Evolutionary conservation across 2,888 invertebrate species (phyloP), one percentile per base, ranked within the genome.

Genomic region (Leucania comma): DNA sequence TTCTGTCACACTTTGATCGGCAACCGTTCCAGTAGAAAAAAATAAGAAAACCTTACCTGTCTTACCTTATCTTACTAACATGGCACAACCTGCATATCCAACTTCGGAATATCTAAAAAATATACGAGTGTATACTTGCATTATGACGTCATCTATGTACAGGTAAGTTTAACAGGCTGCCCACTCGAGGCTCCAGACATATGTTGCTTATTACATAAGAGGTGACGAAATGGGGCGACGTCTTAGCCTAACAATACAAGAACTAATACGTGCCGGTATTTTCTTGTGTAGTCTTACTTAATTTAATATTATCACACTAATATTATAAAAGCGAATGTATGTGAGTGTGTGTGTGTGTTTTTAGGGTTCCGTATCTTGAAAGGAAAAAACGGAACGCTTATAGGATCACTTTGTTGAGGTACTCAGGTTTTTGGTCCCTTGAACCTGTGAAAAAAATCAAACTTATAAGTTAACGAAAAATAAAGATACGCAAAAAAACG

Each of bases 131-230:
- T 48, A 68, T 46, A 46, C 51, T 58, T 48, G 20, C 10, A 48
- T 58, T 48, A 69, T 58, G 58, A 58, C 38, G 48, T 62, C 58
- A 53, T 24, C 14, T 24, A 22, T 17, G 58, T 62, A 9, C 70
- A 68, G 61, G 74, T 75, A 24, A 35, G 14, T 53, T 59, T 75
- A 70, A 53, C 70, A 75, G 48, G 17, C 48, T 76, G 76, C 70
- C 75, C 61, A 70, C 24, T 5, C 26, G 17, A 56, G n/a, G 22
- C 61, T 62, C 38, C 2, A 48, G 24, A 58, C 46, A 53, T 58
- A 32, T 35, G 50, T 57, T 24, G 14, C 29, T 53, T 54, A 53
- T 62, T 58, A 75, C 57, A 14, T 46, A 69, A 75, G 46, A 29
- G 24, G 46, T 38, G 38, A 69, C 20, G 8, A 26, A 62, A 58